A percentile compares a stretch with the other conserved stretches of the same genome.
Conservation (phyloP, 2,797 vertebrate species). For the Phalanger gymnotis region DNA sequence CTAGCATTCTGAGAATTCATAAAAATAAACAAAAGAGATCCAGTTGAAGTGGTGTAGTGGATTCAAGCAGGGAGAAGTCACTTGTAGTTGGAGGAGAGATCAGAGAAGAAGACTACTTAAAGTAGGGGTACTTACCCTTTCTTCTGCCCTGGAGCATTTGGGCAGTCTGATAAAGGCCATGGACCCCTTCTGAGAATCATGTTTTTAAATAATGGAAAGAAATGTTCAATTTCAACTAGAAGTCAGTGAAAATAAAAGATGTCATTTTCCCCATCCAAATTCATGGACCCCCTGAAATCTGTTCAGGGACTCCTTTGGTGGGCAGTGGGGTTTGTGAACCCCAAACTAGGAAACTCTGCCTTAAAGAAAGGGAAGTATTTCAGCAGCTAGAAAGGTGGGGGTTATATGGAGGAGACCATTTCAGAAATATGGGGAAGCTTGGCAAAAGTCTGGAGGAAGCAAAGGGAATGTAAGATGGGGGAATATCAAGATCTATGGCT, state of each 20-base stretch:
- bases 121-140: background rate
- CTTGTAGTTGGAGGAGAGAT: too few relatives aligned
- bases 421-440: background rate
- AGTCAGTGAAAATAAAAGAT: background rate
- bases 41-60: background rate
- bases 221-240: background rate
- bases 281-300: background rate
- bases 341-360: background rate
- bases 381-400: background rate
- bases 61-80: background rate
- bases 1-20: background rate
- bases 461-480: background rate
- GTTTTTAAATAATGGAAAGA: background rate
- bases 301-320: background rate
- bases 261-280: background rate
- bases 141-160: background rate
- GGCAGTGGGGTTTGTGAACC: background rate
- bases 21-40: background rate
- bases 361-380: background rate
- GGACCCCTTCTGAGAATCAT: background rate
- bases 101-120: too few relatives aligned
- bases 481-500: background rate
- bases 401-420: background rate
- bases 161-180: background rate
- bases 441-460: background rate